Evolutionary conservation across 2,888 invertebrate genomes (phyloP).

Genomic region (Synanthedon myopaeformis): DNA sequence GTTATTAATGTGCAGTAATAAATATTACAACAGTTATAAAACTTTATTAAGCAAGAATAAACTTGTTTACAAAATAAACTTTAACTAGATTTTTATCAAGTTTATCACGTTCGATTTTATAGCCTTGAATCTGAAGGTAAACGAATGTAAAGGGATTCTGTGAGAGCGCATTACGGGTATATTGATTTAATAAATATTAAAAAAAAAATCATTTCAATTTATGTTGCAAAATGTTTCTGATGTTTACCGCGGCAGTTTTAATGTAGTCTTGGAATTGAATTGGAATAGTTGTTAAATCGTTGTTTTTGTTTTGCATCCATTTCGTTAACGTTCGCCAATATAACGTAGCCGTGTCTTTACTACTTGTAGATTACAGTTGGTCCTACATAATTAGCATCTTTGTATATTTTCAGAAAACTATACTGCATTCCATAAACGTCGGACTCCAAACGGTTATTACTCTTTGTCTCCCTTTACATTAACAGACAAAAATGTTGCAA

Average conservation of each 20-base stretch:
- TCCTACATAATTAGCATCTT: constrained; percentile 25
- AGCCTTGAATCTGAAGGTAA: constrained; percentile 15
- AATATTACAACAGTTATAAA: too few species aligned
- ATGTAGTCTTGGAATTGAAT: not conserved
- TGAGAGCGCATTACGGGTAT: constrained; percentile 10
- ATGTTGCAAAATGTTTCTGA: not conserved
- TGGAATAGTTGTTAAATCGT: not conserved
- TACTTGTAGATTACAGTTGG: constrained; percentile 18
- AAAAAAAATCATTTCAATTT: constrained; percentile 1
- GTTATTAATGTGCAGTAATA: too few species aligned
- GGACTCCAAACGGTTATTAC: constrained; percentile 27
- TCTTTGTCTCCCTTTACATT: constrained; percentile 31
- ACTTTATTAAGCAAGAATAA: too few species aligned
- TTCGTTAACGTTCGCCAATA: not conserved
- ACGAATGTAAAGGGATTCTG: constrained; percentile 10
- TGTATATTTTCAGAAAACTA: constrained; percentile 24
- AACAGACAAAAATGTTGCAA: too few species aligned
- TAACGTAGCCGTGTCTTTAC: constrained; percentile 1
- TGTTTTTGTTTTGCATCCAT: not conserved
- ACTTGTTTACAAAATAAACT: too few species aligned
- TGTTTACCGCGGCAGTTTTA: not conserved
- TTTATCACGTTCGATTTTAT: constrained; percentile 18
- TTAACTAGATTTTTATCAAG: too few species aligned
- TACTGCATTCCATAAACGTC: constrained; percentile 22
- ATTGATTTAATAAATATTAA: constrained; percentile 6